These are phyloP conservation scores for Anorthoa munda DNA, from an alignment of 2,888 invertebrate genomes.

Conservation along the genomic window DNA sequence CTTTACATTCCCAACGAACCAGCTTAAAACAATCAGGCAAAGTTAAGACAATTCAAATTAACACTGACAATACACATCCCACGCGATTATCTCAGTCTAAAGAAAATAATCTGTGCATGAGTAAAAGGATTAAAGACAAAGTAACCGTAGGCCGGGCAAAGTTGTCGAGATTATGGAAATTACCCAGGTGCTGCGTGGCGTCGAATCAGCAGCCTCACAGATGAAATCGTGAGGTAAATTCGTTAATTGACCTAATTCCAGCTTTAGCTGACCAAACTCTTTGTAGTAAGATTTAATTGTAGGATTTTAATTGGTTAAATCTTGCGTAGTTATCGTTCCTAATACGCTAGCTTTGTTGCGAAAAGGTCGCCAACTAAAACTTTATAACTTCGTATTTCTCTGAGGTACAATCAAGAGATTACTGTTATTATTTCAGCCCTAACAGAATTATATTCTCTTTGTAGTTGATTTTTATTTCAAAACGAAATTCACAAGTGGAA, in stretches of 20 bases:
- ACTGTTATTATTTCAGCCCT: constrained; percentile 6
- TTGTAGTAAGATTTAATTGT: constrained; percentile 61
- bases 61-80: constrained; percentile 15
- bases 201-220: constrained; percentile 61
- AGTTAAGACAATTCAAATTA: constrained; percentile 38
- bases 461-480: background rate
- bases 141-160: constrained; percentile 54
- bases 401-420: constrained; percentile 21
- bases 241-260: constrained; percentile 65
- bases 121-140: constrained; percentile 60
- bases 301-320: constrained; percentile 50
- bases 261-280: constrained; percentile 64
- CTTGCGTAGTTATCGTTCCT: constrained; percentile 39
- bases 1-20: constrained; percentile 4
- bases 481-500: background rate
- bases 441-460: background rate
- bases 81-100: constrained; percentile 35
- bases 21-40: constrained; percentile 16
- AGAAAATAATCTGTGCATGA: constrained; percentile 55
- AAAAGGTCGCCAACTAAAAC: constrained; percentile 30
- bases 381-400: constrained; percentile 30
- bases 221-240: constrained; percentile 48
- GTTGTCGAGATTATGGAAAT: constrained; percentile 71
- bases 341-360: constrained; percentile 20
- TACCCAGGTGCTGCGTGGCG: constrained; percentile 31